Base-by-base conservation (phyloP, 2,888 invertebrate genomes). In the Mimumesa dahlbomi region DNA sequence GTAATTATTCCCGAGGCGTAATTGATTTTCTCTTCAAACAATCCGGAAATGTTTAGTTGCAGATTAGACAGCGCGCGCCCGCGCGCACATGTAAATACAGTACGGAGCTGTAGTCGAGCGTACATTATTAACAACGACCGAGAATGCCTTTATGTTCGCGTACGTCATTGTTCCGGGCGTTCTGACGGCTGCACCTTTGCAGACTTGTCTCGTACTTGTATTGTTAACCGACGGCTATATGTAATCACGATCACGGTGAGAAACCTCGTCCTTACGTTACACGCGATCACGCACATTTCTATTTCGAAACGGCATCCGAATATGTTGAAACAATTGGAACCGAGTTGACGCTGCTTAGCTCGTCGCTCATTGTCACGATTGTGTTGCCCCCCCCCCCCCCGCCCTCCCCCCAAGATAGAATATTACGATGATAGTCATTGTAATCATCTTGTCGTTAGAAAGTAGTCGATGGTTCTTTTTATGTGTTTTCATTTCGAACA, bases 41-140 rank as follows among this genome's bases (percentile, higher is more conserved):
- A 21, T 19, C 22, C 36, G 42, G 48, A 18, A 58, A 53, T 31
- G 42, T 22, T 31, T 40, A 42, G 13, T 14, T 25, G n/a, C 36
- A 34, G 21, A 16, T 54, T 34, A 40, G 16, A 38, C 7, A 40
- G 42, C 19, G 3, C 25, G 25, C 25, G 7, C 25, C 4, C 25
- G 25, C 25, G 7, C 25, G 25, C 25, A 25, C 25, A 25, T 7
- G 7, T 7, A 25, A 25, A 43, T 19, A 34, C 13, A 63, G 34
- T 57, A 43, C 46, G 43, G 21, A 40, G 48, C 13, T 46, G 52
- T 45, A 48, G 14, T 43, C 56, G 58, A 31, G 40, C 25, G 75
- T 48, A 57, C 75, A 53, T 68, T 68, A 79, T 77, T 72, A 75
- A 72, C 62, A 34, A 13, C 45, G 54, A 53, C 53, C 58, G 54